Base-by-base conservation (phyloP, 2,113 vertebrate genomes). In the Toxotes jaculatrix region DNA sequence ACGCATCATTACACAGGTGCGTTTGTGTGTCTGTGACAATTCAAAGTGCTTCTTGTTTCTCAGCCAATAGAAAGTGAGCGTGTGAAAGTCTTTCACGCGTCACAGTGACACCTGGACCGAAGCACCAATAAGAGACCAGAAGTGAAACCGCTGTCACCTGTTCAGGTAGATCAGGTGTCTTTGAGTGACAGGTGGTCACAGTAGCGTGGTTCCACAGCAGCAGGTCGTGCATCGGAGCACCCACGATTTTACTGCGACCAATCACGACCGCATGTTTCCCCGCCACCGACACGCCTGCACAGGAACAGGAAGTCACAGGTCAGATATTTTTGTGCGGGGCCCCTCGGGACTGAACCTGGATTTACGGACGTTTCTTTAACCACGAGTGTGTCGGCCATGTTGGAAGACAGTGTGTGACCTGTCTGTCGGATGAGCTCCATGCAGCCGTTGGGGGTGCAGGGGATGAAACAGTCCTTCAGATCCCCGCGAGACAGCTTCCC, bases 231-330 rank as follows among this genome's bases (percentile, higher is more conserved):
- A 99, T 99, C 0, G 98, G 98, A 63, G 97, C 97, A 0, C 98
- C 98, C 0, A 99, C 97, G 0, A 99, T 99, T 91, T 98, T 98
- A 88, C 98, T 99, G 82, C 98, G 97, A 31, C 98, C 98, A 0
- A 99, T 91, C 81, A 99, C 98, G 0, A 99, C 98, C 0, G 97
- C 98, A 0, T 96, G 96, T 60, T 96, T 97, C 12, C 98, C 98
- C 0, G 90, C 94, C 79, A 99, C 95, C 12, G 95, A 95, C 47
- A 97, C 65, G n/a, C 97, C 98, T 99, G 70, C 76, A 84, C 23
- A 69, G 45, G 14, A 64, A 83, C 57, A 80, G 73, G 63, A 66
- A 77, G 77, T 69, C 9, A 69, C 34, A 62, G 8, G n/a, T 42
- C 38, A 27, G 23, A 3, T 67, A 55, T 4, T 45, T 45, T 13